Evolutionary conservation across 2,888 invertebrate species (phyloP).

Genomic region (Reticulitermes lucifugus): DNA sequence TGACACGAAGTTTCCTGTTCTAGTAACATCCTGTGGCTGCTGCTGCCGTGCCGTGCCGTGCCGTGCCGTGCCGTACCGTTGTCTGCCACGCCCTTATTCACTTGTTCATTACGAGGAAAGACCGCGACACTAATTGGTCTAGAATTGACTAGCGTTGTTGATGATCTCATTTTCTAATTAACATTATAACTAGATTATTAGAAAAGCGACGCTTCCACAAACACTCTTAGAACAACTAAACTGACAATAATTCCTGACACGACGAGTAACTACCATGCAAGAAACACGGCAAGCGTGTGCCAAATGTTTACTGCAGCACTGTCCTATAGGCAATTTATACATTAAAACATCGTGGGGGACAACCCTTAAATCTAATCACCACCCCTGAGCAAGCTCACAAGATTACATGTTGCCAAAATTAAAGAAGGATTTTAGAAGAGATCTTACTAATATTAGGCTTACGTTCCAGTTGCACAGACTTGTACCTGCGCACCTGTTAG

Average conservation of each 20-base stretch:
- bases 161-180: slow-evolving; percentile 42
- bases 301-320: not conserved
- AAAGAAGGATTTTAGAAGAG: too few relatives aligned
- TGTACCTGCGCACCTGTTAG: too few relatives aligned
- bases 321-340: too few relatives aligned
- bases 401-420: too few relatives aligned
- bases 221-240: slow-evolving; percentile 18
- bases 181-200: slow-evolving; percentile 27
- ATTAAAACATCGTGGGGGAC: too few relatives aligned
- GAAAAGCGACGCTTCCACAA: slow-evolving; percentile 25
- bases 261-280: not conserved
- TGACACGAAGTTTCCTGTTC: too few relatives aligned
- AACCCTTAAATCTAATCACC: too few relatives aligned
- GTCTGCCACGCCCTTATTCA: slow-evolving; percentile 8
- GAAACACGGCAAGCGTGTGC: not conserved
- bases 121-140: slow-evolving; percentile 31
- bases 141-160: slow-evolving; percentile 41
- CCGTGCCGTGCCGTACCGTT: not conserved
- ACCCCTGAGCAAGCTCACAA: too few relatives aligned
- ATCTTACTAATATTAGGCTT: too few relatives aligned
- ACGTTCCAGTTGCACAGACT: too few relatives aligned
- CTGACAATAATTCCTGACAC: slow-evolving; percentile 27
- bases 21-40: not conserved
- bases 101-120: not conserved
- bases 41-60: not conserved